These are phyloP conservation scores for Eristalinus sepulchralis DNA, from an alignment of 2,888 invertebrate genomes.

Conservation along the genomic window DNA sequence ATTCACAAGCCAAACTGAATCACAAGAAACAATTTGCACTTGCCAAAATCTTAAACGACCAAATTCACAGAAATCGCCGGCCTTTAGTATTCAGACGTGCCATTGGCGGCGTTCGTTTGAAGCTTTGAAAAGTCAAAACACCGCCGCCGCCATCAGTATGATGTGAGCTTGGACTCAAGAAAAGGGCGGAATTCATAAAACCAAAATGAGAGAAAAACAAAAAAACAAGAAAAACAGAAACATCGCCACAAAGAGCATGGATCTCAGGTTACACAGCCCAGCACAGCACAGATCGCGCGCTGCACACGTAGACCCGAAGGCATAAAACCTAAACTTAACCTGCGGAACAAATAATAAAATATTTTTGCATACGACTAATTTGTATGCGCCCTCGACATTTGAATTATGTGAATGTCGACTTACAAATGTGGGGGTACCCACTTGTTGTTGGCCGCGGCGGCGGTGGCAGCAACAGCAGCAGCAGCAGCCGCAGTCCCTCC, in stretches of 20 bases:
- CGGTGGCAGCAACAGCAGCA: not conserved
- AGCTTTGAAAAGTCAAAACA: conserved; percentile 49
- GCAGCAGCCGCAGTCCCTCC: not conserved
- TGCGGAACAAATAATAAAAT: conserved; percentile 71
- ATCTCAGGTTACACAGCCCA: conserved; percentile 50
- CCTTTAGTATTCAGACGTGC: conserved; percentile 59
- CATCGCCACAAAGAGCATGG: conserved; percentile 53
- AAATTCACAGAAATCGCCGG: conserved; percentile 59
- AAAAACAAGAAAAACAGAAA: conserved; percentile 18
- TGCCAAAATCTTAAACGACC: conserved; percentile 50
- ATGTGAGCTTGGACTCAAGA: conserved; percentile 47
- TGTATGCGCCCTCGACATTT: conserved; percentile 72
- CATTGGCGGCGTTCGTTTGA: conserved; percentile 62
- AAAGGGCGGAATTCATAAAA: conserved; percentile 70
- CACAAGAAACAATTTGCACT: conserved; percentile 50
- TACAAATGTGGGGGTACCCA: conserved; percentile 67
- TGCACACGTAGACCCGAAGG: conserved; percentile 60
- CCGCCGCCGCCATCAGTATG: conserved; percentile 34
- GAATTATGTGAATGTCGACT: conserved; percentile 69
- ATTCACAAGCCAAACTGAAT: conserved; percentile 44
- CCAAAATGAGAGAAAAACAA: conserved; percentile 4
- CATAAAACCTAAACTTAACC: conserved; percentile 65
- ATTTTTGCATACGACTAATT: conserved; percentile 72
- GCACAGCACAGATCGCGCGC: conserved; percentile 34
- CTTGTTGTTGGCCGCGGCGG: conserved; percentile 21